Conservation (phyloP, 2,113 vertebrate genomes). For the Puffinus mauretanicus region DNA sequence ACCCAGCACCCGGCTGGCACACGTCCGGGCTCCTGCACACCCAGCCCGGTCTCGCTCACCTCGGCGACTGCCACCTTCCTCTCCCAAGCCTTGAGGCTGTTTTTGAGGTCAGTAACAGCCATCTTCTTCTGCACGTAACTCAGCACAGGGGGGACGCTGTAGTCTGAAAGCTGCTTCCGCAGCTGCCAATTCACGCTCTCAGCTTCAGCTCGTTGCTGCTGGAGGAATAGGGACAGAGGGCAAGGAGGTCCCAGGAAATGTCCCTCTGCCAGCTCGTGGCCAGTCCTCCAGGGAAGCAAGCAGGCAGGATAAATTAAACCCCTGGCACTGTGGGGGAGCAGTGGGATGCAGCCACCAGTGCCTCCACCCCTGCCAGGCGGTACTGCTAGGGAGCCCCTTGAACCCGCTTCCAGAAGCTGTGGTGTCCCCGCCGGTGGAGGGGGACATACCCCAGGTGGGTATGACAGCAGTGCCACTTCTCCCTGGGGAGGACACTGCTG, state of each 20-base stretch:
- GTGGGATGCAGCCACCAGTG: neutral
- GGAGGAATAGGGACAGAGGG: neutral
- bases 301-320: neutral
- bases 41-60: constrained; percentile 16
- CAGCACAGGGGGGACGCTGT: constrained; percentile 60
- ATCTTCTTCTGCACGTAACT: constrained; percentile 69
- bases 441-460: neutral
- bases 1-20: neutral
- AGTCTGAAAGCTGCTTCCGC: constrained; percentile 65
- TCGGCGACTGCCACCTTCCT: constrained; percentile 77
- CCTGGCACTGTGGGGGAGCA: neutral
- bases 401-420: neutral
- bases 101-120: constrained; percentile 61
- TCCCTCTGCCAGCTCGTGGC: neutral
- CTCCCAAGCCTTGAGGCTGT: constrained; percentile 73
- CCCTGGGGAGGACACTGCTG: neutral
- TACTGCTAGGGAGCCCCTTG: neutral
- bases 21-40: neutral
- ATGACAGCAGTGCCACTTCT: neutral
- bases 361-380: neutral
- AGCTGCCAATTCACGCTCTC: constrained; percentile 66
- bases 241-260: neutral
- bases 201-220: constrained; percentile 72
- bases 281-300: neutral
- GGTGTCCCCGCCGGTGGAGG: neutral